Evolutionary conservation across 2,797 vertebrate genomes (phyloP), one percentile per base, ranked within the genome.

Genomic region (Holocentrus rufus): DNA sequence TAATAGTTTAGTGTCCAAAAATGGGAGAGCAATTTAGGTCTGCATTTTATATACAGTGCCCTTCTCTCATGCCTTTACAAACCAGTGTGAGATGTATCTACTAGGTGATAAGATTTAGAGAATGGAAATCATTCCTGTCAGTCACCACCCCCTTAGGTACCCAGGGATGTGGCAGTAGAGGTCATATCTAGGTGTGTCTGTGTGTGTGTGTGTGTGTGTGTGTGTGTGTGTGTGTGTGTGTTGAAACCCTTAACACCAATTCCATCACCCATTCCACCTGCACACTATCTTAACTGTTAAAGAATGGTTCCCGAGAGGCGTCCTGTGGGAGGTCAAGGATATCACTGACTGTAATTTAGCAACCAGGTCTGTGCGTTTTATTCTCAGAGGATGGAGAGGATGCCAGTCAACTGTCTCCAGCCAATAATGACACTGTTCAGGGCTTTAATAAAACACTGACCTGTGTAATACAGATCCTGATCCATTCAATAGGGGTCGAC

Each of bases 241-340:
- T 25, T 34, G 30, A 30, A 49, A 10, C 61, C 31, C 63, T 80
- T 77, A 65, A 82, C 50, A 66, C 50, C 69, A 67, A 79, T 71
- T 75, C 70, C 58, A 69, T 80, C 66, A 52, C 34, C 34, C 0
- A 11, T 56, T 66, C 78, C 65, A 74, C 68, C 72, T 62, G 60
- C 42, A 54, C 47, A 49, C 63, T 60, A 25, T 58, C 47, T 80
- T 81, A 74, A 77, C 72, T 61, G 77, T 77, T 79, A 68, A 75
- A 82, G 46, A 59, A 55, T 5, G 0, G 59, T 20, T 76, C 65
- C 72, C 20, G 13, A 61, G 63, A 71, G 61, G 55, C 72, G 42
- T 54, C 64, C 55, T 63, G 56, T 22, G 25, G 22, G 66, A 85
- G 75, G 74, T 87, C 85, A 83, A 84, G 74, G 69, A 57, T 76